Conservation (phyloP, 2,888 invertebrate species). For the Chrysodeixis includens region DNA sequence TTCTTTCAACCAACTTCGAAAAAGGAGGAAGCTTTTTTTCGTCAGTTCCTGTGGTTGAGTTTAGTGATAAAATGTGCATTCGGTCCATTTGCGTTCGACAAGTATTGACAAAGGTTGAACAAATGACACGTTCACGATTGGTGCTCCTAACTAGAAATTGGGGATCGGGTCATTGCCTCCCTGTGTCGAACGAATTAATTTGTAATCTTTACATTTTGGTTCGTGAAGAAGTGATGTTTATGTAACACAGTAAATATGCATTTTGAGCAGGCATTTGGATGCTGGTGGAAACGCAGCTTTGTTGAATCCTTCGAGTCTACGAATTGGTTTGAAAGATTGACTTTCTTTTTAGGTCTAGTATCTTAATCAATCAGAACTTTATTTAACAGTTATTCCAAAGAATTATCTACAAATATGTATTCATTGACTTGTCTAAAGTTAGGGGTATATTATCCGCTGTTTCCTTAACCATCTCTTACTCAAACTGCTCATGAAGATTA, state of each 20-base stretch:
- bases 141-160: neutral
- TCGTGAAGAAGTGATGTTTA: too few relatives aligned
- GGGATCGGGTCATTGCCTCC: neutral
- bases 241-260: too few relatives aligned
- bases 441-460: slow-evolving; percentile 30
- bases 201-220: neutral
- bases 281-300: too few relatives aligned
- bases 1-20: too few relatives aligned
- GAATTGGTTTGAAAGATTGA: too few relatives aligned
- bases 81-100: neutral
- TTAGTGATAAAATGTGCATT: slow-evolving; percentile 4
- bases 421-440: slow-evolving; percentile 39
- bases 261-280: too few relatives aligned
- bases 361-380: too few relatives aligned
- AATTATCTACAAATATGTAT: slow-evolving; percentile 22
- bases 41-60: neutral
- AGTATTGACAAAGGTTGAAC: slow-evolving; percentile 1
- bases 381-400: too few relatives aligned
- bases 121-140: neutral
- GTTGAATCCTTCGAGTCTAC: too few relatives aligned
- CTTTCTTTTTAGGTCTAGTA: too few relatives aligned
- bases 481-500: slow-evolving; percentile 42
- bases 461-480: slow-evolving; percentile 30
- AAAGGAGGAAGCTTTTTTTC: too few relatives aligned
- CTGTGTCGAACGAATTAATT: neutral